Conservation (phyloP, 2,888 invertebrate genomes). For the Bombylius major region DNA sequence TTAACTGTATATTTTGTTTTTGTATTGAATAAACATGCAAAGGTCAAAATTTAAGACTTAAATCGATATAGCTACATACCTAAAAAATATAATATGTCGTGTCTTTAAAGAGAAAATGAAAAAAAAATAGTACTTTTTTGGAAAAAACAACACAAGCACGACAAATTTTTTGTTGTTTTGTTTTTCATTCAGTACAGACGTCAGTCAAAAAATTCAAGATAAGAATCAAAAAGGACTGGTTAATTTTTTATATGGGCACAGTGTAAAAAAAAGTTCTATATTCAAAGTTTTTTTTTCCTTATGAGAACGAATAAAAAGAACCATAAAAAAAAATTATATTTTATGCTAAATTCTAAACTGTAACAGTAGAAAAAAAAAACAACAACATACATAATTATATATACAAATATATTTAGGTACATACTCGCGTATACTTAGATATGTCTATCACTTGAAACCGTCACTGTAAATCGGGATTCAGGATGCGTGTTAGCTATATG, state of each 20-base stretch:
- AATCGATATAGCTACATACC: slow-evolving; percentile 6
- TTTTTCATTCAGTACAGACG: slow-evolving; percentile 3
- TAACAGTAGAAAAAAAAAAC: no score
- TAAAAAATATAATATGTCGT: neutral
- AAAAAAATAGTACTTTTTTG: neutral
- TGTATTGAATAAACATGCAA: neutral
- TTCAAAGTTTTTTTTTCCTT: no score
- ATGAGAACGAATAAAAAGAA: no score
- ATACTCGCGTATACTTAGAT: no score
- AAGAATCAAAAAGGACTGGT: slow-evolving; percentile 1
- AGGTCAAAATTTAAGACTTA: neutral
- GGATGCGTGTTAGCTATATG: slow-evolving; percentile 2
- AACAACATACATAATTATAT: no score
- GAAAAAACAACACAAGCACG: neutral
- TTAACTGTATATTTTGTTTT: no score
- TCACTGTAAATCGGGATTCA: neutral
- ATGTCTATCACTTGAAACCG: neutral
- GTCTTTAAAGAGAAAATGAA: neutral
- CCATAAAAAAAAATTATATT: no score
- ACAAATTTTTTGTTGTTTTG: neutral
- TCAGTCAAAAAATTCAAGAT: slow-evolving; percentile 8
- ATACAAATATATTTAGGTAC: no score
- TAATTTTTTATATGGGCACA: neutral
- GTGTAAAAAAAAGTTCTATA: neutral
- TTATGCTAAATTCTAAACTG: no score